Base-by-base conservation (phyloP, 53 echinoderm and acorn worm species). In the Patiria pectinifera region DNA sequence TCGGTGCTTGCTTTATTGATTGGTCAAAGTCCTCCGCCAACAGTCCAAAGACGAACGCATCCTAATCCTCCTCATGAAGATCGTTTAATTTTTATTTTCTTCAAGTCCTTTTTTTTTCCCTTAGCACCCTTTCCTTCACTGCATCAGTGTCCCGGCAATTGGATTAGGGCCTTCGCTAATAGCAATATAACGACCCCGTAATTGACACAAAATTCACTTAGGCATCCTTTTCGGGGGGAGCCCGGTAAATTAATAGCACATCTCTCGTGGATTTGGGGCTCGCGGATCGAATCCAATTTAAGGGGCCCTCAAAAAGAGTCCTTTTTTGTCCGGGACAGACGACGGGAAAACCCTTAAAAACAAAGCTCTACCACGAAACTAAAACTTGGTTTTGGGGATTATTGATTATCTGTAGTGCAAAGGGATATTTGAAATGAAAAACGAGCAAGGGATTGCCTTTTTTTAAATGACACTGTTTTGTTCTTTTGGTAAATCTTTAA, bases 151-250 rank as follows among this genome's bases (percentile, higher is more conserved):
- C 82, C 76, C 82, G 18, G 79, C 93, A 93, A 95, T 95, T 92
- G 92, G 95, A 95, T 95, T 95, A 93, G 59, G 45, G 66, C 81
- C 69, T 72, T 91, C 91, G 83, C 91, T 95, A 95, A 95, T 95
- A 91, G 95, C 88, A 91, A 93, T 93, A 91, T 95, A 95, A 95
- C 91, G 95, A 93, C 62, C 83, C 71, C 91, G 83, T 95, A 95
- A 95, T 95, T 95, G 95, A 95, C 95, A 93, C 93, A 93, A 92
- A 95, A 95, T 91, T 95, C 95, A 91, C 93, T 95, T 94, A 94
- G 85, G 88, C 87, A 92, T 89, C 89, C 84, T 92, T 92, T 92
- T 94, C 94, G 89, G 84, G 84, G 84, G 80, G 53, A 53, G 15
- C 79, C 79, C 45, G 74, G 84, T 92, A 92, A 92, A 94, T 92